Percentiles rank a stretch among this genome's conserved stretches.
phyloP scores from a whole-genome alignment of 2,113 vertebrate genomes.

The Channa argus region DNA sequence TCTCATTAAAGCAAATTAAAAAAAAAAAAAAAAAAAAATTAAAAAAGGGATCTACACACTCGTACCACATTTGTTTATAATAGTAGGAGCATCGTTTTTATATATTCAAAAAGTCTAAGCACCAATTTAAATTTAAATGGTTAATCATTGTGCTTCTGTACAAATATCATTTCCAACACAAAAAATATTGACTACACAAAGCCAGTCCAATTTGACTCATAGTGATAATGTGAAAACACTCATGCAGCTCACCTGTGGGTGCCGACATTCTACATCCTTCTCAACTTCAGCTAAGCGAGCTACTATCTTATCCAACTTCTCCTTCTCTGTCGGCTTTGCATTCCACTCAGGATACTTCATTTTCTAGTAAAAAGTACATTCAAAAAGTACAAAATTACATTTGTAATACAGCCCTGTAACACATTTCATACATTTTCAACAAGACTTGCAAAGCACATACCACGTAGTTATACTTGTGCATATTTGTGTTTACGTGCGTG shows the following conservation, averaged over 20 bases:
- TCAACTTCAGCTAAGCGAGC: conserved; percentile 43
- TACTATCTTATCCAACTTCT: conserved; percentile 16
- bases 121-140: no score
- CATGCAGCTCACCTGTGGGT: conserved; percentile 24
- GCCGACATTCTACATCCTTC: neutral
- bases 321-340: neutral
- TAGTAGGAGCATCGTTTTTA: no score
- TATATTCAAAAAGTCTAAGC: no score
- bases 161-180: no score
- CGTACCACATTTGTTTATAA: no score
- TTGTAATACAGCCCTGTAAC: neutral
- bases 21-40: no score
- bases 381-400: neutral
- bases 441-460: conserved; percentile 26
- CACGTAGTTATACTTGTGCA: conserved; percentile 60
- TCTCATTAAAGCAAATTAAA: no score
- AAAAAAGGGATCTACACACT: no score
- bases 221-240: neutral
- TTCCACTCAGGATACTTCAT: conserved; percentile 31
- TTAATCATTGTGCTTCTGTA: no score
- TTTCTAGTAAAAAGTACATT: conserved; percentile 35
- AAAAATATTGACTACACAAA: no score
- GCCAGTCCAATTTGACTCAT: no score
- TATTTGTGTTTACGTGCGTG: neutral
- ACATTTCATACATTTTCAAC: neutral